Conservation (phyloP, 2,888 invertebrate genomes). For the Metopia argyrocephala region DNA sequence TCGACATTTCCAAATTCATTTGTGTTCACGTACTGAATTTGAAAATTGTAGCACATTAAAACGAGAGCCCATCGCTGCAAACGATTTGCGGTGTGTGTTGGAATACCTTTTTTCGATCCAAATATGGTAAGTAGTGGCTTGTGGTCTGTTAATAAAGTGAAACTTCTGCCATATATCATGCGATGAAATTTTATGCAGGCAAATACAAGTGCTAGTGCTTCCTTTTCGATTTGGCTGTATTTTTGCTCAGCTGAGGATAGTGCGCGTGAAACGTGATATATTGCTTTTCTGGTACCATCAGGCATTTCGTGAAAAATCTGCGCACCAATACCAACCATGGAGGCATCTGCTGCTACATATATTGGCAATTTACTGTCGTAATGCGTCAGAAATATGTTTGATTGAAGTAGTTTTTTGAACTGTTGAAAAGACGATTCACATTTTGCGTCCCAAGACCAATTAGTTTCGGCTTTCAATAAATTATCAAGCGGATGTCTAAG, state of each 20-base stretch:
- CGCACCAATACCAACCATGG: constrained; percentile 7
- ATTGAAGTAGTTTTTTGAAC: constrained; percentile 22
- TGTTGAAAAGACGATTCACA: constrained; percentile 10
- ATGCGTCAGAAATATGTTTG: constrained; percentile 12
- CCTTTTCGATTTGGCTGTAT: constrained; percentile 69
- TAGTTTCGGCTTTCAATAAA: constrained; percentile 22
- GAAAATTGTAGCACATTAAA: constrained; percentile 37
- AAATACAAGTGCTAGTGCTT: constrained; percentile 26
- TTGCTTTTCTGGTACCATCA: constrained; percentile 8
- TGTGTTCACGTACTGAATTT: constrained; percentile 37
- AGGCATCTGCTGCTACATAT: constrained; percentile 24
- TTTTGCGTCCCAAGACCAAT: constrained; percentile 15
- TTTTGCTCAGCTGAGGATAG: constrained; percentile 21
- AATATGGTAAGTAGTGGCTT: constrained; percentile 41
- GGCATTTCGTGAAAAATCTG: constrained; percentile 12
- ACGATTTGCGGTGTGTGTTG: constrained; percentile 38
- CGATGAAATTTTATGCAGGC: constrained; percentile 28
- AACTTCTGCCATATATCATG: constrained; percentile 32
- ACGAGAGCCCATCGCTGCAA: constrained; percentile 36
- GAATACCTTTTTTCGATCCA: constrained; percentile 43
- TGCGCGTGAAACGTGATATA: constrained; percentile 34
- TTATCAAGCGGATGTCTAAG: constrained; percentile 30
- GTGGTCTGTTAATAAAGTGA: constrained; percentile 43
- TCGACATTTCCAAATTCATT: constrained; percentile 37
- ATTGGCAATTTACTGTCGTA: constrained; percentile 15